A percentile compares a stretch with the other conserved stretches of the same genome.
Conservation (phyloP, 1,140 invertebrate species). For the Drosophila tani region DNA sequence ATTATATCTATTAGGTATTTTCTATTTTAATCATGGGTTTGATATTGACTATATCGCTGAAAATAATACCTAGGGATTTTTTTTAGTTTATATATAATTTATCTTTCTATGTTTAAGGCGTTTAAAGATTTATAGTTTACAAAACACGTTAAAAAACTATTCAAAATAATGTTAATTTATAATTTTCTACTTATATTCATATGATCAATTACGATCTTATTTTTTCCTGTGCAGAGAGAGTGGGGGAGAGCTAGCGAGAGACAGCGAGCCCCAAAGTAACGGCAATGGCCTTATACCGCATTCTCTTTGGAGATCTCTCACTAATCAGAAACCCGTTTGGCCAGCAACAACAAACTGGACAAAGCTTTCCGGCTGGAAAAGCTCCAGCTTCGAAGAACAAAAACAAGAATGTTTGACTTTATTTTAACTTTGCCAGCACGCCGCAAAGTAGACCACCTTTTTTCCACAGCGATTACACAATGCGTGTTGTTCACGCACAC, state of each 20-base stretch:
- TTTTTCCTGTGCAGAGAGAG: conserved; percentile 23
- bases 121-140: too few relatives aligned
- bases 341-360: conserved; percentile 33
- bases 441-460: conserved; percentile 38
- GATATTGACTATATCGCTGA: not conserved
- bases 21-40: not conserved
- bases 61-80: not conserved
- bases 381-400: conserved; percentile 26
- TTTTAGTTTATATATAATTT: not conserved
- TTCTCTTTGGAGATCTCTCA: conserved; percentile 39
- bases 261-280: conserved; percentile 56
- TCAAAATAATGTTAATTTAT: too few relatives aligned
- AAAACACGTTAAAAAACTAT: too few relatives aligned
- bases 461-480: conserved; percentile 43
- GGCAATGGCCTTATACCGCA: conserved; percentile 62
- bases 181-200: too few relatives aligned
- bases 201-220: not conserved
- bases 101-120: too few relatives aligned
- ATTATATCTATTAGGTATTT: not conserved
- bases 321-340: conserved; percentile 65
- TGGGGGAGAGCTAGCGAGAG: not conserved
- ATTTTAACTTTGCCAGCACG: conserved; percentile 15
- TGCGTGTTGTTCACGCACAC: conserved; percentile 15
- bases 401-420: conserved; percentile 31
- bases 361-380: conserved; percentile 72